phyloP scores from a whole-genome alignment of 2,888 invertebrate genomes.

The Prosopocoilus inquinatus region DNA sequence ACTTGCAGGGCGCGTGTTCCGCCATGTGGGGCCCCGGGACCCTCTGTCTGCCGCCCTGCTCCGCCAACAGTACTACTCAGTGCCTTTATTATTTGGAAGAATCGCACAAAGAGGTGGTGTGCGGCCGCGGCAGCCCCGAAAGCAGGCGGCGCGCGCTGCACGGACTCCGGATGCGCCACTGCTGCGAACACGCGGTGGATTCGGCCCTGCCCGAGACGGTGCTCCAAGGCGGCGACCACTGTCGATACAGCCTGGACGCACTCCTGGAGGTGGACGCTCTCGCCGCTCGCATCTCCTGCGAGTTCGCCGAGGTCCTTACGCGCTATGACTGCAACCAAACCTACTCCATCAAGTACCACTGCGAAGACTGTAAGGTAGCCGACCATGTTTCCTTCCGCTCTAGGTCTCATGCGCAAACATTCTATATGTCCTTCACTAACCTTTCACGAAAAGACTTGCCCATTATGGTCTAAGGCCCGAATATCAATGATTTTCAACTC shows the following conservation, averaged over 20 bases:
- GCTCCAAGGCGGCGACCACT: slow-evolving; percentile 63
- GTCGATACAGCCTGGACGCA: slow-evolving; percentile 68
- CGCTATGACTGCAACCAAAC: slow-evolving; percentile 87
- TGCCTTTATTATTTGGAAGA: slow-evolving; percentile 76
- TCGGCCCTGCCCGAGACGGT: slow-evolving; percentile 75
- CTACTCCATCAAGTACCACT: slow-evolving; percentile 83
- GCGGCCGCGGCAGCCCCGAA: slow-evolving; percentile 59
- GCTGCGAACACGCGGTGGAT: slow-evolving; percentile 81
- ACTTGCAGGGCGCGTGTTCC: slow-evolving; percentile 37
- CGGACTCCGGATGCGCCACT: slow-evolving; percentile 76
- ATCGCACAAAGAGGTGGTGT: slow-evolving; percentile 71
- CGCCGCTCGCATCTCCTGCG: slow-evolving; percentile 79
- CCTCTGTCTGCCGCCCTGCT: slow-evolving; percentile 47
- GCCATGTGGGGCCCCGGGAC: slow-evolving; percentile 43
- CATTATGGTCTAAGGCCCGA: too few relatives aligned
- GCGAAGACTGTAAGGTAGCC: slow-evolving; percentile 83
- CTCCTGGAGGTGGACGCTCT: slow-evolving; percentile 73
- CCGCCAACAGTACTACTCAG: slow-evolving; percentile 53
- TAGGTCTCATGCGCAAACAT: neutral
- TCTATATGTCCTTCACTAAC: too few relatives aligned
- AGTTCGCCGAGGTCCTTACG: slow-evolving; percentile 76
- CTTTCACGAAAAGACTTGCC: too few relatives aligned
- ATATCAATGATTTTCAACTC: too few relatives aligned
- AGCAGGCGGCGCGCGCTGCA: slow-evolving; percentile 67
- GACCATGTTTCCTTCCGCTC: neutral